These are phyloP conservation scores for Nomada fucata DNA, from an alignment of 2,888 invertebrate species.

Conservation along the genomic window DNA sequence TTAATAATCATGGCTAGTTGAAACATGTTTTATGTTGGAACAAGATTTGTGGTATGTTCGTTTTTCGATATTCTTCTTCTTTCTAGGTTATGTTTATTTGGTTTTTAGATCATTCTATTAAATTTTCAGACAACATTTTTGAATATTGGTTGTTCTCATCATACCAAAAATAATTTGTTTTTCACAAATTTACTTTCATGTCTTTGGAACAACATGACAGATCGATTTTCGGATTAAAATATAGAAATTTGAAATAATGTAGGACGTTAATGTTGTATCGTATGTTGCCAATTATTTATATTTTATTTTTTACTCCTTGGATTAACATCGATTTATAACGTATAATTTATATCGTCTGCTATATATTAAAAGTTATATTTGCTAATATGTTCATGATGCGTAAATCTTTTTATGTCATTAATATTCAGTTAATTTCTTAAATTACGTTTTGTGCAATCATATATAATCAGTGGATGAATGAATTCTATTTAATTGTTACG, in stretches of 20 bases:
- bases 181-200: background rate
- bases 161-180: background rate
- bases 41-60: slow-evolving; percentile 48
- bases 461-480: background rate
- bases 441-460: background rate
- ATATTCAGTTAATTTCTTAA: background rate
- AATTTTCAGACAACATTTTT: background rate
- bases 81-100: slow-evolving; percentile 52
- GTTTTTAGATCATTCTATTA: slow-evolving; percentile 21
- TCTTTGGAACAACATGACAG: background rate
- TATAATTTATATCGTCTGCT: no score
- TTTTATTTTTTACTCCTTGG: background rate
- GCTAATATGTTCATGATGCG: no score
- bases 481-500: background rate
- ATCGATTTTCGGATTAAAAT: background rate
- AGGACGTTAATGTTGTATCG: background rate
- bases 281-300: background rate
- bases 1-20: slow-evolving; percentile 5
- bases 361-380: no score
- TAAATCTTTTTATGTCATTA: no score
- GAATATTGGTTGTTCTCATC: background rate
- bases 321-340: no score
- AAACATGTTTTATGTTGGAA: slow-evolving; percentile 9
- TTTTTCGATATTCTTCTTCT: background rate
- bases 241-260: slow-evolving; percentile 3